These are phyloP conservation scores for Sternarchorhynchus goeldii DNA, from an alignment of 2,797 vertebrate species.

Conservation along the genomic window DNA sequence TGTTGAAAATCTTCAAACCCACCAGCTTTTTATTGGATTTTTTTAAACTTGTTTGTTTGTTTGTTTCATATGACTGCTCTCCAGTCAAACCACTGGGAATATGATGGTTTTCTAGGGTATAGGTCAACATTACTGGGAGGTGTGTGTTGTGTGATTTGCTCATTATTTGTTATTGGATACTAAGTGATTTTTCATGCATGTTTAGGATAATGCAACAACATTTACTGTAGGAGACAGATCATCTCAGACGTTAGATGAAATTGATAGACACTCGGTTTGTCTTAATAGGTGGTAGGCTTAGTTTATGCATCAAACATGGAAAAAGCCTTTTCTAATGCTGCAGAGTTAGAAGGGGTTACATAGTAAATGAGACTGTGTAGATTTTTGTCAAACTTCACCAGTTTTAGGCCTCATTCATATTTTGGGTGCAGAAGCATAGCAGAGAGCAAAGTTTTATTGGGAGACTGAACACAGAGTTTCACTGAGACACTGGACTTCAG, in stretches of 20 bases:
- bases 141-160: background rate
- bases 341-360: too few species aligned
- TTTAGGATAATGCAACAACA: background rate
- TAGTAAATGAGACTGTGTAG: too few species aligned
- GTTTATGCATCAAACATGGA: background rate
- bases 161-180: background rate
- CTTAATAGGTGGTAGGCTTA: too few species aligned
- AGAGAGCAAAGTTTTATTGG: too few species aligned
- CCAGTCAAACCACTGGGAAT: constrained; percentile 6
- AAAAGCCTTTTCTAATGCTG: background rate
- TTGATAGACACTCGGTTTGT: too few species aligned
- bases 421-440: too few species aligned
- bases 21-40: background rate
- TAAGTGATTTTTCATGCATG: background rate
- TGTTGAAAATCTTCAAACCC: constrained; percentile 32
- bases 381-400: too few species aligned
- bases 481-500: too few species aligned
- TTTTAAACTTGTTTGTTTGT: too few species aligned
- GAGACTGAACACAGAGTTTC: too few species aligned
- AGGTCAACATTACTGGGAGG: background rate
- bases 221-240: too few species aligned
- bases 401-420: background rate
- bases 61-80: constrained; percentile 28
- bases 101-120: background rate
- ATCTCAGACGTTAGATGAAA: too few species aligned